phyloP scores from a whole-genome alignment of 2,888 invertebrate genomes.

The Latheticus oryzae region DNA sequence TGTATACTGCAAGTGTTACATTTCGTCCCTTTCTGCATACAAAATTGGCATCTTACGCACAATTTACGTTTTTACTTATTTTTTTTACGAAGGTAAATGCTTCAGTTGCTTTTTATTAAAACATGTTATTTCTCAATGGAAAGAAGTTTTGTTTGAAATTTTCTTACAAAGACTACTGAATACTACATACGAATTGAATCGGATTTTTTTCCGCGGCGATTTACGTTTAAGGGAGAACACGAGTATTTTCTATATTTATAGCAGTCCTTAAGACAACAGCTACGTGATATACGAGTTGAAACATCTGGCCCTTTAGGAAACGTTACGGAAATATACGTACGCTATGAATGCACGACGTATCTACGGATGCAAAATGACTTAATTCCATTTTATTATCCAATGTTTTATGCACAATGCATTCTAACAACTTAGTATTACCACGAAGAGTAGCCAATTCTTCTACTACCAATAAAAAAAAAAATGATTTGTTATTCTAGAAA shows the following conservation, averaged over 20 bases:
- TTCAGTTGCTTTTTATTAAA: constrained; percentile 47
- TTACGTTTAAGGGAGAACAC: constrained; percentile 38
- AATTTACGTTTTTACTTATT: constrained; percentile 61
- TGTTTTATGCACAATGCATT: constrained; percentile 17
- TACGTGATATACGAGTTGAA: constrained; percentile 54
- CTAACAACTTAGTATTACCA: constrained; percentile 5
- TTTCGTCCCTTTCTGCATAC: constrained; percentile 49
- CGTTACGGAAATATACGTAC: constrained; percentile 54
- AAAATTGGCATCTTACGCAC: constrained; percentile 60
- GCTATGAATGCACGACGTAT: constrained; percentile 3
- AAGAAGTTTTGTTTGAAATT: constrained; percentile 45
- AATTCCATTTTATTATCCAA: constrained; percentile 18
- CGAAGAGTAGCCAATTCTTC: too few relatives aligned
- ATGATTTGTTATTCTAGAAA: too few relatives aligned
- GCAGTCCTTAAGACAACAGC: constrained; percentile 58
- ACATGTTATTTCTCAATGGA: constrained; percentile 43
- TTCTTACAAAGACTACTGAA: constrained; percentile 13
- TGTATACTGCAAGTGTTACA: too few relatives aligned
- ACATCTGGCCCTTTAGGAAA: constrained; percentile 56
- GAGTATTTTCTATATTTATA: constrained; percentile 56
- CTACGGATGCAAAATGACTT: constrained; percentile 25
- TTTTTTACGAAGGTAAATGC: constrained; percentile 43
- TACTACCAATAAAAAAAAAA: too few relatives aligned
- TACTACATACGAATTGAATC: constrained; percentile 41
- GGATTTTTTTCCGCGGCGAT: constrained; percentile 47